Conservation (phyloP, 2,888 invertebrate genomes). For the Ditula angustiorana region DNA sequence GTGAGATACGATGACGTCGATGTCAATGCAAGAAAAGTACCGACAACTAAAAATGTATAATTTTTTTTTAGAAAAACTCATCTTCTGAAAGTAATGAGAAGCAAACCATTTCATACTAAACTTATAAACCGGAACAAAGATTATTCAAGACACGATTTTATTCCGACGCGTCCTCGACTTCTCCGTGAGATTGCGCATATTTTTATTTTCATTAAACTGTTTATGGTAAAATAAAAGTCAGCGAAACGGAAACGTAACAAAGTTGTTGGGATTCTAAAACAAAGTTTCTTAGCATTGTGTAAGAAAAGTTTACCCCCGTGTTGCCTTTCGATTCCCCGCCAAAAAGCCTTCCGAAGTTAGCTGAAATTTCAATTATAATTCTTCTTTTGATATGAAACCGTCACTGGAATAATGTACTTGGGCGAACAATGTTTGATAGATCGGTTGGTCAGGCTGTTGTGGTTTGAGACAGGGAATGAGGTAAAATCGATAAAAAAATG, state of each 20-base stretch:
- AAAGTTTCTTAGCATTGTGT: conserved; percentile 2
- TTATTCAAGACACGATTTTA: background rate
- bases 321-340: conserved; percentile 13
- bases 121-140: background rate
- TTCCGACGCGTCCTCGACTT: background rate
- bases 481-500: no score
- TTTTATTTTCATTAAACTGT: background rate
- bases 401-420: conserved; percentile 7
- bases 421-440: background rate
- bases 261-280: conserved; percentile 4
- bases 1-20: no score
- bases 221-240: conserved; percentile 16
- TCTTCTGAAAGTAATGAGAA: background rate
- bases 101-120: background rate
- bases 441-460: background rate
- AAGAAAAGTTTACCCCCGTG: conserved; percentile 14
- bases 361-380: conserved; percentile 9
- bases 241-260: background rate
- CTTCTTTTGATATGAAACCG: conserved; percentile 3
- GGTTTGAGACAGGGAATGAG: background rate
- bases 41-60: no score
- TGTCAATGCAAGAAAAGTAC: no score
- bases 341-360: conserved; percentile 12
- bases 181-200: background rate
- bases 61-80: no score